Percentiles rank a stretch among this genome's conserved stretches.
Evolutionary conservation across 2,113 vertebrate genomes (phyloP).

Genomic region (Aplodontia rufa): DNA sequence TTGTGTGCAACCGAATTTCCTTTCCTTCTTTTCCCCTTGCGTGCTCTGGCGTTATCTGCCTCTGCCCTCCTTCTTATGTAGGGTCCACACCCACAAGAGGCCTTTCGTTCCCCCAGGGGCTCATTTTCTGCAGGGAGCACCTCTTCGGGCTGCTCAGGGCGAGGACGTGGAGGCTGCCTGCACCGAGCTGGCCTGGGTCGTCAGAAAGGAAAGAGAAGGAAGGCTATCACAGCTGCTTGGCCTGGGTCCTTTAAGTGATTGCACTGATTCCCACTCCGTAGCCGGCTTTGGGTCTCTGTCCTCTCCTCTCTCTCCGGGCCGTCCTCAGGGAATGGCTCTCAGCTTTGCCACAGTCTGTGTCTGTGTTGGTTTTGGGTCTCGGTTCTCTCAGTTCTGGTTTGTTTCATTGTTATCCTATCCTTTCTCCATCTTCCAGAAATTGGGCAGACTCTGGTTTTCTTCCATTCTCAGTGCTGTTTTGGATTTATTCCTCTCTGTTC

Average conservation of each 20-base stretch:
- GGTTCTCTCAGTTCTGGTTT: neutral
- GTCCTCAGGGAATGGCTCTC: rapidly evolving
- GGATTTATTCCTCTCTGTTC: neutral
- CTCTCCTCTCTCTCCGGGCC: too few species aligned
- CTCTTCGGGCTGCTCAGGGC: neutral
- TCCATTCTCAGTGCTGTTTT: neutral
- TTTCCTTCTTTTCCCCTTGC: neutral
- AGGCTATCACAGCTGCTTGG: neutral
- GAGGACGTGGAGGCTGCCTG: neutral
- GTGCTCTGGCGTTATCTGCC: neutral
- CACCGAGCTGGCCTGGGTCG: neutral
- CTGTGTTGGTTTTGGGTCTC: neutral
- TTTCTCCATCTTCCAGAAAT: neutral
- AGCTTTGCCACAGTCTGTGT: neutral
- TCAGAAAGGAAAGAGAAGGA: neutral
- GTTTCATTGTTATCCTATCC: neutral
- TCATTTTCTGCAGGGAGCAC: neutral
- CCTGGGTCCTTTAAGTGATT: neutral
- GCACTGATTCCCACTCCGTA: rapidly evolving
- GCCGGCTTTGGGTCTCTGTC: neutral
- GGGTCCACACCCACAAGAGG: rapidly evolving
- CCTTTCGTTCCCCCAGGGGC: neutral
- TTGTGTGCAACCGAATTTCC: neutral
- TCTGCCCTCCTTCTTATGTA: neutral
- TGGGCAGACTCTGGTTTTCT: neutral